phyloP scores from a whole-genome alignment of 2,888 invertebrate genomes.

The Patella depressa region DNA sequence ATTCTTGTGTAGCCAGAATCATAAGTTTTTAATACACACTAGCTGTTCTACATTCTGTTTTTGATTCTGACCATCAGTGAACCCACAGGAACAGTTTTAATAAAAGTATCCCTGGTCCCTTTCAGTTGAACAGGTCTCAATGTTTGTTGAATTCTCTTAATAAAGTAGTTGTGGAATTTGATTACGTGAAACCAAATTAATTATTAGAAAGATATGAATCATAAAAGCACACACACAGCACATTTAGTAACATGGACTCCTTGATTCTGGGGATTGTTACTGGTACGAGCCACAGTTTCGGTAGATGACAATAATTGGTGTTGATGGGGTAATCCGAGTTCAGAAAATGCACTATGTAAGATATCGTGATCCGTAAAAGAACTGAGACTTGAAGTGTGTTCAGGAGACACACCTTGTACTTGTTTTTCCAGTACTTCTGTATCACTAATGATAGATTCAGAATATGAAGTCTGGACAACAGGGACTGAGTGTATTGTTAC shows the following conservation, averaged over 20 bases:
- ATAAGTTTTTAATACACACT: too few relatives aligned
- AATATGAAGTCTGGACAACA: constrained; percentile 43
- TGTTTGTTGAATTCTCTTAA: too few relatives aligned
- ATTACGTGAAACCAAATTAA: too few relatives aligned
- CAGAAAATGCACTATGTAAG: constrained; percentile 9
- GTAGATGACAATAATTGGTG: not conserved
- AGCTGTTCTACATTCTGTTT: too few relatives aligned
- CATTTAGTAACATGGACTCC: constrained; percentile 61
- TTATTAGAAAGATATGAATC: too few relatives aligned
- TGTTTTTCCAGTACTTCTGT: constrained; percentile 34
- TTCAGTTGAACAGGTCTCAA: too few relatives aligned
- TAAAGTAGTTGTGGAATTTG: too few relatives aligned
- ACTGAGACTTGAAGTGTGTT: constrained; percentile 33
- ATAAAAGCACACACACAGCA: constrained; percentile 54
- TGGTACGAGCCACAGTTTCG: not conserved
- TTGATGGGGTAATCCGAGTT: not conserved
- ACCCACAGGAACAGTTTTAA: too few relatives aligned
- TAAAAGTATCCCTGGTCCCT: too few relatives aligned
- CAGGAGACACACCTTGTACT: constrained; percentile 21
- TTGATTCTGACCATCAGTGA: too few relatives aligned
- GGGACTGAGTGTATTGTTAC: constrained; percentile 60
- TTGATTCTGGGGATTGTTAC: constrained; percentile 37
- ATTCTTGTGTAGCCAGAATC: too few relatives aligned
- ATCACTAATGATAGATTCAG: constrained; percentile 39
- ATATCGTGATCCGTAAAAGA: constrained; percentile 32